Percentiles rank a stretch among this genome's conserved stretches.
Evolutionary conservation across 2,888 invertebrate genomes (phyloP).

Genomic region (Exocentrus adspersus): DNA sequence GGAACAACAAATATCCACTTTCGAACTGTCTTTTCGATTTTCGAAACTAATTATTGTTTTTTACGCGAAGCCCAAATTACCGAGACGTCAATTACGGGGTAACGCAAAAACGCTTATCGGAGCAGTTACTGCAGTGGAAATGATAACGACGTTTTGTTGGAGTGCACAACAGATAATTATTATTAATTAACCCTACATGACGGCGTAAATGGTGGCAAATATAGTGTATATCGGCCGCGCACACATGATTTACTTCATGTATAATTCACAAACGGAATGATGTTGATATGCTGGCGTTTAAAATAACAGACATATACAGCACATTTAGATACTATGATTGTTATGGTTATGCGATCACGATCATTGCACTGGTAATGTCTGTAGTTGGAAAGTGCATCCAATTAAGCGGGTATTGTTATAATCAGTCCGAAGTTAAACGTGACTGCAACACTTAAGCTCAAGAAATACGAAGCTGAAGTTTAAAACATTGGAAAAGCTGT

Average conservation of each 20-base stretch:
- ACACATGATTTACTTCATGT: not conserved
- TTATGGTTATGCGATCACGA: not conserved
- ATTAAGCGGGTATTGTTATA: not conserved
- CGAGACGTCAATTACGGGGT: conserved; percentile 26
- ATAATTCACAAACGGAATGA: conserved; percentile 5
- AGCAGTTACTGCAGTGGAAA: conserved; percentile 32
- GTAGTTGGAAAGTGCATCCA: not conserved
- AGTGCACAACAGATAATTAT: conserved; percentile 34
- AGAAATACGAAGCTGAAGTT: too few relatives aligned
- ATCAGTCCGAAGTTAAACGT: not conserved
- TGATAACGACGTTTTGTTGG: conserved; percentile 33
- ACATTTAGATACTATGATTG: not conserved
- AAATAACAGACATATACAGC: not conserved
- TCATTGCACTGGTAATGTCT: not conserved
- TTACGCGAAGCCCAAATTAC: conserved; percentile 25
- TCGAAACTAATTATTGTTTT: conserved; percentile 33
- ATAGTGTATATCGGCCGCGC: conserved; percentile 13
- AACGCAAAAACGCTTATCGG: conserved; percentile 28
- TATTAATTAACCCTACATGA: conserved; percentile 35
- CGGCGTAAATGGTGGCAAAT: conserved; percentile 25
- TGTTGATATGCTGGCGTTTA: not conserved
- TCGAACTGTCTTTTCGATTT: too few relatives aligned
- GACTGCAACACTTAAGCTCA: too few relatives aligned
- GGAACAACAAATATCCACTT: too few relatives aligned
- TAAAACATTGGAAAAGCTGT: too few relatives aligned